Percentiles rank a stretch among this genome's conserved stretches.
These are phyloP conservation scores for Scalopus aquaticus DNA, from an alignment of 2,113 vertebrate genomes.

Conservation along the genomic window DNA sequence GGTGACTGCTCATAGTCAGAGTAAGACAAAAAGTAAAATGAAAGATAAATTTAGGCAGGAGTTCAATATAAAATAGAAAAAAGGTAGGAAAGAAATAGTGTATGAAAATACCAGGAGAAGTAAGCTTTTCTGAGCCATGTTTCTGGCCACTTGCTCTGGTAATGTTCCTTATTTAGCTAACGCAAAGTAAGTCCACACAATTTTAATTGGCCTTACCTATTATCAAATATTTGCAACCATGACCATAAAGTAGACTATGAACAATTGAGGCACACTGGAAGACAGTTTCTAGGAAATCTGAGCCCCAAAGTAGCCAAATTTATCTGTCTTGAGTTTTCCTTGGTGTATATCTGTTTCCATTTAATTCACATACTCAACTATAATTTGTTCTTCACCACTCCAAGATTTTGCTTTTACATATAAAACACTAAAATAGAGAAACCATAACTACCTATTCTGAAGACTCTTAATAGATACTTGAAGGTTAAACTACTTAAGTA, in stretches of 20 bases:
- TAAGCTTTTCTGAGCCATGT: not conserved
- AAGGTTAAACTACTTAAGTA: slow-evolving; percentile 24
- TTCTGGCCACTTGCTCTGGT: not conserved
- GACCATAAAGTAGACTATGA: not conserved
- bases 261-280: not conserved
- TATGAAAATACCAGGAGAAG: not conserved
- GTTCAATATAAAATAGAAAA: not conserved
- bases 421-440: not conserved
- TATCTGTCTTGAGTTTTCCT: not conserved
- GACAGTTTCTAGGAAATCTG: not conserved
- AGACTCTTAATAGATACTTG: not conserved
- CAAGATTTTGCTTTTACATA: not conserved
- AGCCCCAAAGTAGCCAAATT: not conserved
- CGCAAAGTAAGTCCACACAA: not conserved
- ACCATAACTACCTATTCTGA: not conserved
- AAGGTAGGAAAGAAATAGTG: not conserved
- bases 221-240: not conserved
- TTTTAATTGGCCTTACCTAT: not conserved
- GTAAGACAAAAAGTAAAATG: not conserved
- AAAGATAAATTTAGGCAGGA: not conserved
- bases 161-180: not conserved
- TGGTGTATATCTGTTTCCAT: not conserved
- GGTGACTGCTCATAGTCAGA: not conserved
- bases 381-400: not conserved
- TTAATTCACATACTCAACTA: not conserved